These are phyloP conservation scores for Lysiphlebus fabarum DNA, from an alignment of 1,140 invertebrate species.

Conservation along the genomic window DNA sequence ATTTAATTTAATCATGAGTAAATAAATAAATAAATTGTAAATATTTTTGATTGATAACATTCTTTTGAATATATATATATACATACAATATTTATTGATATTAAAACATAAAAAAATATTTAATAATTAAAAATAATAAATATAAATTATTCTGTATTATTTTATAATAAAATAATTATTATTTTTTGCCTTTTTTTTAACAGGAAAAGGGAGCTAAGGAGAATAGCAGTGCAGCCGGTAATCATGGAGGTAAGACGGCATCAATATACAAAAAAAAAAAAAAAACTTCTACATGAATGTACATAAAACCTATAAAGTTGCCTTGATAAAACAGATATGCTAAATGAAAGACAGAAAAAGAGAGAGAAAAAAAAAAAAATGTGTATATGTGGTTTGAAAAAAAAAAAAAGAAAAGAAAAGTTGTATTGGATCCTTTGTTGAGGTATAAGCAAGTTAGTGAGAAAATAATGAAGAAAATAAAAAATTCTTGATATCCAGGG, in stretches of 20 bases:
- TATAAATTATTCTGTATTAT: background rate
- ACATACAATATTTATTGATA: too few relatives aligned
- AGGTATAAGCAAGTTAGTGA: background rate
- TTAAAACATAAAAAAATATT: too few relatives aligned
- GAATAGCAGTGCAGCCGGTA: conserved; percentile 43
- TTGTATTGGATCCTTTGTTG: conserved; percentile 1
- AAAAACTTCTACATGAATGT: background rate
- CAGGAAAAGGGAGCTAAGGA: conserved; percentile 53
- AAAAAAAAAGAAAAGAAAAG: background rate
- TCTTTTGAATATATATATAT: too few relatives aligned
- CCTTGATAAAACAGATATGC: background rate
- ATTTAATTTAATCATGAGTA: background rate
- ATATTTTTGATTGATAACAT: too few relatives aligned
- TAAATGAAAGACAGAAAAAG: background rate
- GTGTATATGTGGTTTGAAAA: background rate
- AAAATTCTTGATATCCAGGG: background rate
- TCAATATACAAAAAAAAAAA: conserved; percentile 8
- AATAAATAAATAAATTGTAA: too few relatives aligned
- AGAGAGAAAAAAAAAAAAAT: background rate
- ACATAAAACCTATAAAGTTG: background rate
- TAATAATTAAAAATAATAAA: background rate
- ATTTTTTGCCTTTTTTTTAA: conserved; percentile 31
- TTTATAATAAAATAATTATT: conserved; percentile 1
- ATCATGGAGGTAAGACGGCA: conserved; percentile 46
- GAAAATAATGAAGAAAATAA: too few relatives aligned